Evolutionary conservation across 2,888 invertebrate genomes (phyloP).

Genomic region (Branchellion lobata): DNA sequence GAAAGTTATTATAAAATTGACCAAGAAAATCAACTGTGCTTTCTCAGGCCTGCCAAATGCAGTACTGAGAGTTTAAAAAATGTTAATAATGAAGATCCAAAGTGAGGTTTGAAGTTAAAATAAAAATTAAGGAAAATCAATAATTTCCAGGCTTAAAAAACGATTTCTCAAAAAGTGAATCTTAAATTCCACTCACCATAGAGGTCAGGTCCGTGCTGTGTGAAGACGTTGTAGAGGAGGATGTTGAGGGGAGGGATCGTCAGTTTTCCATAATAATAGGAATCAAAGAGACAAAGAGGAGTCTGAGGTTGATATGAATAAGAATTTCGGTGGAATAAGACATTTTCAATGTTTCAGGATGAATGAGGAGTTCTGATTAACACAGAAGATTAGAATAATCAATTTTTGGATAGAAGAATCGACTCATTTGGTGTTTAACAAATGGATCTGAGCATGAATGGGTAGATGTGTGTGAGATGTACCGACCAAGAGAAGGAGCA

Average conservation of each 20-base stretch:
- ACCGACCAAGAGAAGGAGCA: slow-evolving; percentile 72
- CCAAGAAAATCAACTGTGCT: no score
- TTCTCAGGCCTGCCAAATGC: no score
- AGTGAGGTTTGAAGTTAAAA: no score
- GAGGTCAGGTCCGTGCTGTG: slow-evolving; percentile 81
- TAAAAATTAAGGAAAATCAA: no score
- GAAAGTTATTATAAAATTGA: background rate
- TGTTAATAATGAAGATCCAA: no score
- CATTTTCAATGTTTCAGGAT: background rate
- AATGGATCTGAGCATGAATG: no score
- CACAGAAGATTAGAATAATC: background rate
- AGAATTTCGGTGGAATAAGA: background rate
- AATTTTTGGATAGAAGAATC: no score
- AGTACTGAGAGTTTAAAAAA: no score
- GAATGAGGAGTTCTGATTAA: background rate
- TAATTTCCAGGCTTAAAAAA: no score
- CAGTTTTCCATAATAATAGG: slow-evolving; percentile 81
- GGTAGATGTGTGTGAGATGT: no score
- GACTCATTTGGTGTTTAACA: no score
- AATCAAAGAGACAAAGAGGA: slow-evolving; percentile 81
- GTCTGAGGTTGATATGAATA: slow-evolving; percentile 59
- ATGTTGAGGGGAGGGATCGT: slow-evolving; percentile 90
- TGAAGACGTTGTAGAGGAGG: slow-evolving; percentile 88
- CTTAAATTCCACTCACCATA: slow-evolving; percentile 75
- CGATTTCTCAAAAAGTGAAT: no score